Percentiles rank a stretch among this genome's conserved stretches.
Conservation (phyloP, 1,140 invertebrate genomes). For the Andricus grossulariae region DNA sequence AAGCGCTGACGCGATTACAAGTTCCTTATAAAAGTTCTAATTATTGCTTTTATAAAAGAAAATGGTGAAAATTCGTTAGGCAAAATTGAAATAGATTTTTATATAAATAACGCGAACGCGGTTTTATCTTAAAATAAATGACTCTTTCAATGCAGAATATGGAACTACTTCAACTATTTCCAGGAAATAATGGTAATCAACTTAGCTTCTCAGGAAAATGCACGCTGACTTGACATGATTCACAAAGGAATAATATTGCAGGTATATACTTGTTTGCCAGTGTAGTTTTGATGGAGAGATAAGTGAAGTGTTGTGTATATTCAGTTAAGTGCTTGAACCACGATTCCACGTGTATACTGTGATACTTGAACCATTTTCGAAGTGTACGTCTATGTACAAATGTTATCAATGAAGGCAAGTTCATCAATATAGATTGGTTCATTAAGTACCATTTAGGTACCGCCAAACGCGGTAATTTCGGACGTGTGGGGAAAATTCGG, state of each 20-base stretch:
- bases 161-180: background rate
- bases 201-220: constrained; percentile 1
- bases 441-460: background rate
- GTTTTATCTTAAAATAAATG: background rate
- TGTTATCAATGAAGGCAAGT: background rate
- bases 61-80: too few species aligned
- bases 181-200: constrained; percentile 12
- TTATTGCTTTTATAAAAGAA: too few species aligned
- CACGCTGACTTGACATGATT: background rate
- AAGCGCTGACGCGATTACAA: too few species aligned
- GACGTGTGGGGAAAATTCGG: too few species aligned
- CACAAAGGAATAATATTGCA: background rate
- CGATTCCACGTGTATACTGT: background rate
- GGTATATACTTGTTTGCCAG: background rate
- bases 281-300: constrained; percentile 13
- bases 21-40: too few species aligned
- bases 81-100: too few species aligned
- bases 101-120: background rate
- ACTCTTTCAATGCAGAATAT: too few species aligned
- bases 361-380: background rate
- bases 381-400: background rate
- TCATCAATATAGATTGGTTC: constrained; percentile 1
- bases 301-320: constrained; percentile 23
- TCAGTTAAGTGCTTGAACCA: constrained; percentile 11
- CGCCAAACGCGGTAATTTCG: too few species aligned